A percentile compares a stretch with the other conserved stretches of the same genome.
Evolutionary conservation across 2,888 invertebrate genomes (phyloP).

Genomic region (Hoplodrina blanda): DNA sequence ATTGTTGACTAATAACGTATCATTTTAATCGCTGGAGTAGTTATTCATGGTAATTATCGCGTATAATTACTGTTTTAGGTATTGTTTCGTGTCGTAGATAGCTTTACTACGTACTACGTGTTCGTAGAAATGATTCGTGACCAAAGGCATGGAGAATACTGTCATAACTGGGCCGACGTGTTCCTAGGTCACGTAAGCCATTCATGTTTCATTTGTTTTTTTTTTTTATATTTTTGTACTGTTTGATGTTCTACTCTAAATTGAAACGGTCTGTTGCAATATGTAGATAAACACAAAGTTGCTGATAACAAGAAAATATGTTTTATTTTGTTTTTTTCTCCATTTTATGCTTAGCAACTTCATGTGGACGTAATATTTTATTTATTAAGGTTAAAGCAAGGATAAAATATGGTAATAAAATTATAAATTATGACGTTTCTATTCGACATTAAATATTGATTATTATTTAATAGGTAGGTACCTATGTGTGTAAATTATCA

Average conservation of each 20-base stretch:
- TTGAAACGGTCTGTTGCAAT: conserved; percentile 21
- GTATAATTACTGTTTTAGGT: conserved; percentile 63
- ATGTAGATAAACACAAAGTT: conserved; percentile 38
- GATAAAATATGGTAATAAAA: conserved; percentile 44
- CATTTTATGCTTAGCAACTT: conserved; percentile 17
- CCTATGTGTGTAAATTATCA: conserved; percentile 22
- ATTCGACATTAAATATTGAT: conserved; percentile 37
- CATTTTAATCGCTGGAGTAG: conserved; percentile 57
- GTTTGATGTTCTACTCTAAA: conserved; percentile 17
- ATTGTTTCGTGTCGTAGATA: conserved; percentile 51
- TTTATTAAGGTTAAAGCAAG: conserved; percentile 52
- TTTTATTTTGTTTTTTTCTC: conserved; percentile 27
- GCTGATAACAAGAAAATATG: conserved; percentile 49
- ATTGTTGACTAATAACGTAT: conserved; percentile 72
- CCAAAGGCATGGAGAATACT: conserved; percentile 44
- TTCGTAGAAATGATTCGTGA: conserved; percentile 62
- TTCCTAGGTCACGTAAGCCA: conserved; percentile 85
- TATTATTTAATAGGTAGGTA: conserved; percentile 26
- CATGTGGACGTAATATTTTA: conserved; percentile 23
- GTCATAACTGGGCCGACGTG: conserved; percentile 75
- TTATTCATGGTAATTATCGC: conserved; percentile 68
- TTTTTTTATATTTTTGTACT: conserved; percentile 33
- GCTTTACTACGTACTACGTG: conserved; percentile 56
- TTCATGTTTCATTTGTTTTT: conserved; percentile 64
- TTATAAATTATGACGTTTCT: conserved; percentile 38